Conservation (phyloP, 2,797 vertebrate genomes). For the Lindbergichthys nudifrons region DNA sequence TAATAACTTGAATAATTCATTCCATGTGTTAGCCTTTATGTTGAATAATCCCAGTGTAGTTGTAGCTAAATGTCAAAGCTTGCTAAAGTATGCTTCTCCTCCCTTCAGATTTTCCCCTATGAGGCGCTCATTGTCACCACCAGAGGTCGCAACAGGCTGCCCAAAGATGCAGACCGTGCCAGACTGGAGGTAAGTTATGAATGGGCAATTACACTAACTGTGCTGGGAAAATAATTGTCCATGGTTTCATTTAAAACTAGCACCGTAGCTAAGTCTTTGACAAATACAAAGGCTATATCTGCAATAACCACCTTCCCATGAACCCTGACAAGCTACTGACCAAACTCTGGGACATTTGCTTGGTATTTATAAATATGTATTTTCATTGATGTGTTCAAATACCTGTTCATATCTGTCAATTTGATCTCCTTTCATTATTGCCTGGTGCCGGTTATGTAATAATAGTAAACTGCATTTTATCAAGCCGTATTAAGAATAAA, state of each 20-base stretch:
- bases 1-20: constrained; percentile 1
- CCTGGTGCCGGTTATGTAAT: not conserved
- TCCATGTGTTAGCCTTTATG: not conserved
- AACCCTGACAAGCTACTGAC: not conserved
- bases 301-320: not conserved
- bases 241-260: not conserved
- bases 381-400: not conserved
- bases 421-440: not conserved
- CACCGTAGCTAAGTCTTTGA: not conserved
- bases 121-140: constrained; percentile 96
- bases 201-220: not conserved
- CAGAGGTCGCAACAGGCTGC: constrained; percentile 93
- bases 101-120: constrained; percentile 92
- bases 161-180: constrained; percentile 96
- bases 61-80: not conserved
- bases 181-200: constrained; percentile 90
- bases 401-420: not conserved
- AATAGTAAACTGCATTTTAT: too few species aligned
- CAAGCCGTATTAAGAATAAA: too few species aligned
- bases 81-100: not conserved
- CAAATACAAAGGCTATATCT: not conserved
- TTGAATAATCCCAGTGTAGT: constrained; percentile 13
- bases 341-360: not conserved
- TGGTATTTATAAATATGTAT: not conserved
- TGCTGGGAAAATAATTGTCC: not conserved